Evolutionary conservation across 2,797 vertebrate species (phyloP).

Genomic region (Basileuterus tristriatus): DNA sequence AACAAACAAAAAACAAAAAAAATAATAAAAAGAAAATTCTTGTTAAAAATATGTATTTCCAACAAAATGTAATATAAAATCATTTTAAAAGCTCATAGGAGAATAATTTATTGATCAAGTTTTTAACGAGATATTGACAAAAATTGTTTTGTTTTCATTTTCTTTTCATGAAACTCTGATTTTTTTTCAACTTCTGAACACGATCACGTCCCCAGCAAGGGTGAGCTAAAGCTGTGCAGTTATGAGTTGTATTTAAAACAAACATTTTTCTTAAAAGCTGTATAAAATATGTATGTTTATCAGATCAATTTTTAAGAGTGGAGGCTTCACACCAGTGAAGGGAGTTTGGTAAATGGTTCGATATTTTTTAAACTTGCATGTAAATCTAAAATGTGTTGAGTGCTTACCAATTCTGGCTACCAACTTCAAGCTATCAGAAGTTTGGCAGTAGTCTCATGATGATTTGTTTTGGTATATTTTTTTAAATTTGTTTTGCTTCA

Average conservation of each 20-base stretch:
- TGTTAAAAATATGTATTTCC: conserved; percentile 63
- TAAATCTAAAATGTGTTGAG: conserved; percentile 81
- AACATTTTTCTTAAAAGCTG: conserved; percentile 75
- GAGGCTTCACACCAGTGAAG: conserved; percentile 79
- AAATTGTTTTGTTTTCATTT: conserved; percentile 55
- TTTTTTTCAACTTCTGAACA: conserved; percentile 74
- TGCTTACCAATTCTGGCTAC: conserved; percentile 89
- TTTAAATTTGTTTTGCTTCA: conserved; percentile 64
- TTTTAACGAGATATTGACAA: conserved; percentile 70
- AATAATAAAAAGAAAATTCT: conserved; percentile 16
- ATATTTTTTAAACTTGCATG: conserved; percentile 89
- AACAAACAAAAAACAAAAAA: background rate
- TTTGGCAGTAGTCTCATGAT: conserved; percentile 80
- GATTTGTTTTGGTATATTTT: conserved; percentile 72
- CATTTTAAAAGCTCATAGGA: conserved; percentile 71
- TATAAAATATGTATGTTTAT: conserved; percentile 89
- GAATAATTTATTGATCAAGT: conserved; percentile 73
- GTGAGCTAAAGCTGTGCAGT: conserved; percentile 72
- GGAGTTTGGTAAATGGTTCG: conserved; percentile 77
- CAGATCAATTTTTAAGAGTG: conserved; percentile 87
- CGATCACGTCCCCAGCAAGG: conserved; percentile 60
- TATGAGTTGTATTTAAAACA: conserved; percentile 75
- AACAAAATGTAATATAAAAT: conserved; percentile 77
- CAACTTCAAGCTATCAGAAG: conserved; percentile 83
- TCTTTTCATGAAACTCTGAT: conserved; percentile 75